Conservation (phyloP, 2,113 vertebrate genomes). For the Tragelaphus strepsiceros region DNA sequence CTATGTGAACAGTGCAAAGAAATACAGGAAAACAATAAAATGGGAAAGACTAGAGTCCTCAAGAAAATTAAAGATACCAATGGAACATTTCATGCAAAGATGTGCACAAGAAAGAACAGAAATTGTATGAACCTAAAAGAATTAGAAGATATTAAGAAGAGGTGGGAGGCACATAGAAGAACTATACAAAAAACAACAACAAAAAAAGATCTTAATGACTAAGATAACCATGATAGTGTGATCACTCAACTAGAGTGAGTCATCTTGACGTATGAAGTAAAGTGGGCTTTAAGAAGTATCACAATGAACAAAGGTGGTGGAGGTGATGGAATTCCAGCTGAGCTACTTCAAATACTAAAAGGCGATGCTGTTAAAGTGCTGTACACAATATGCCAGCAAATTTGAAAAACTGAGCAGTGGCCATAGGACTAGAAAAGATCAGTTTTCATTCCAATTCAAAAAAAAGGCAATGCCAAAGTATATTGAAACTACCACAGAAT, state of each 20-base stretch:
- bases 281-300: not conserved
- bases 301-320: not conserved
- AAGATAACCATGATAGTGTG: not conserved
- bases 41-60: not conserved
- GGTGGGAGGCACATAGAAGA: not conserved
- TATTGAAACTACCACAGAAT: not conserved
- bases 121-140: not conserved
- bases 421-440: not conserved
- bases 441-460: not conserved
- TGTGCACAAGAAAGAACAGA: not conserved
- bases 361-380: not conserved
- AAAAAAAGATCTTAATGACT: not conserved
- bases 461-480: not conserved
- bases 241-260: not conserved
- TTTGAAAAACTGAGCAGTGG: not conserved
- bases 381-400: not conserved
- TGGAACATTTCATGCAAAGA: not conserved
- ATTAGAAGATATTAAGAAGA: not conserved
- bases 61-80: not conserved
- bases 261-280: not conserved
- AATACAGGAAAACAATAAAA: not conserved
- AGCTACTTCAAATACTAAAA: not conserved
- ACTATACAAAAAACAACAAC: not conserved
- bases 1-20: not conserved
- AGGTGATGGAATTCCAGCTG: not conserved